phyloP scores from a whole-genome alignment of 2,797 vertebrate genomes.

The Acanthis flammea region DNA sequence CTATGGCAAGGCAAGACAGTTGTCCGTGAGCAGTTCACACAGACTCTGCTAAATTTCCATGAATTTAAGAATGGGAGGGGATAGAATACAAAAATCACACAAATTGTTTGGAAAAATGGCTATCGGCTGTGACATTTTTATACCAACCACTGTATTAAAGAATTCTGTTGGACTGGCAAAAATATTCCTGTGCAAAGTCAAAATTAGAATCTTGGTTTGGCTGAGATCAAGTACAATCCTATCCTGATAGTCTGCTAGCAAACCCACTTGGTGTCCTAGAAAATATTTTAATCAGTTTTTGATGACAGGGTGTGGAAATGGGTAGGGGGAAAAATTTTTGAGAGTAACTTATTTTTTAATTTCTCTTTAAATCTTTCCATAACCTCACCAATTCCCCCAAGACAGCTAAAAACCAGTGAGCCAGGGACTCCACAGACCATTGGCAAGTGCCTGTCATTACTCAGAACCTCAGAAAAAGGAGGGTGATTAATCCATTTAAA shows the following conservation, averaged over 20 bases:
- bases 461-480: conserved; percentile 49
- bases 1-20: neutral
- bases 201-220: neutral
- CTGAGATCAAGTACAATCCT: neutral
- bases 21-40: fast-evolving
- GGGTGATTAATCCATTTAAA: conserved; percentile 72
- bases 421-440: conserved; percentile 12
- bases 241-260: neutral
- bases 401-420: conserved; percentile 63
- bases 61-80: neutral
- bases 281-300: conserved; percentile 16
- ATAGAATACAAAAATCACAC: neutral
- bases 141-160: neutral
- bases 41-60: neutral
- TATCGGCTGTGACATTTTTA: neutral
- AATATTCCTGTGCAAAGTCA: neutral
- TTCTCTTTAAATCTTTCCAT: conserved; percentile 38
- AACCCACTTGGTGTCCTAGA: neutral
- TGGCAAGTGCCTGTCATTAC: conserved; percentile 46
- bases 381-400: neutral
- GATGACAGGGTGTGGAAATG: neutral
- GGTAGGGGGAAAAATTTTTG: neutral
- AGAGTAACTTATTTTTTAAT: conserved; percentile 27
- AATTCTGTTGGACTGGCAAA: neutral
- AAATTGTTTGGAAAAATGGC: neutral